These are phyloP conservation scores for Calliphora vicina DNA, from an alignment of 1,140 invertebrate species.

Conservation along the genomic window DNA sequence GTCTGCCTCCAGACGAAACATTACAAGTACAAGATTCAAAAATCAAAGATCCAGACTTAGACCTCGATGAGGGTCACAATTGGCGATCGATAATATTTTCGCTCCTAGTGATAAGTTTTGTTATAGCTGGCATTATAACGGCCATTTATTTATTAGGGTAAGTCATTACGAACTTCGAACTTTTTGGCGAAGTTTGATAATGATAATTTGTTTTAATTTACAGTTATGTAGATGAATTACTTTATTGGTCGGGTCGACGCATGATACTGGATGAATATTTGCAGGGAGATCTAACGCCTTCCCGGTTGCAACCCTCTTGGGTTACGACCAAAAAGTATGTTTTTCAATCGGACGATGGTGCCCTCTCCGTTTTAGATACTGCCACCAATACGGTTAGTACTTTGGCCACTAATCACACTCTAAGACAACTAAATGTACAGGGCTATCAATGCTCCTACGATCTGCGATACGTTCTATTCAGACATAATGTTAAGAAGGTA, in stretches of 20 bases:
- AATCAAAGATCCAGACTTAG: conserved; percentile 73
- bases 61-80: conserved; percentile 80
- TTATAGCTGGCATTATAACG: conserved; percentile 83
- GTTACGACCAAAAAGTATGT: conserved; percentile 80
- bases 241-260: conserved; percentile 83
- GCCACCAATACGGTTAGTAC: conserved; percentile 77
- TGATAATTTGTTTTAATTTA: too few species aligned
- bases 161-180: conserved; percentile 50
- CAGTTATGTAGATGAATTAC: conserved; percentile 83
- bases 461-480: conserved; percentile 82
- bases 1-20: conserved; percentile 86
- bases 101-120: conserved; percentile 82
- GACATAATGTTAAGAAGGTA: conserved; percentile 86
- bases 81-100: conserved; percentile 87
- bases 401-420: conserved; percentile 84
- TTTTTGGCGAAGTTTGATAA: neutral
- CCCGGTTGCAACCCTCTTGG: conserved; percentile 79
- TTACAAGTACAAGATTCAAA: conserved; percentile 86
- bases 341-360: conserved; percentile 84
- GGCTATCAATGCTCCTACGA: conserved; percentile 83
- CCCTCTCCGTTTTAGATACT: conserved; percentile 77
- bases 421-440: conserved; percentile 83
- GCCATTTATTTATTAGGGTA: conserved; percentile 84
- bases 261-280: conserved; percentile 84
- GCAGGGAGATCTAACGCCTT: conserved; percentile 77